Percentiles rank a stretch among this genome's conserved stretches.
phyloP scores from a whole-genome alignment of 2,113 vertebrate species.

The Heterocephalus glaber region DNA sequence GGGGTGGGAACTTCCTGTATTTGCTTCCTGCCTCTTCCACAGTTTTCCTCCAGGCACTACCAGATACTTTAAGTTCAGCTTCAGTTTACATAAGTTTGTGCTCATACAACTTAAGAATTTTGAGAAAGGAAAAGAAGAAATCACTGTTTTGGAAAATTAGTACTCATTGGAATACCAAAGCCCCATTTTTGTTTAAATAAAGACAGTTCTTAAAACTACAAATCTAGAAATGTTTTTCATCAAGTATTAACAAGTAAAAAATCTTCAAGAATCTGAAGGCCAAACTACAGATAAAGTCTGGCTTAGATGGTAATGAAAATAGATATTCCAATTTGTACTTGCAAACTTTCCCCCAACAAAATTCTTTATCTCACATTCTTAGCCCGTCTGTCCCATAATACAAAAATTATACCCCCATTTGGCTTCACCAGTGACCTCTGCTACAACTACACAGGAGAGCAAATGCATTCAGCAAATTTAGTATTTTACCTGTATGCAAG shows the following conservation, averaged over 20 bases:
- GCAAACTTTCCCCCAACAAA: neutral
- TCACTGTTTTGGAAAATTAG: neutral
- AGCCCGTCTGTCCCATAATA: neutral
- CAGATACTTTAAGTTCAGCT: neutral
- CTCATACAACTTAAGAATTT: neutral
- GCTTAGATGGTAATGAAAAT: neutral
- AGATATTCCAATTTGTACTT: neutral
- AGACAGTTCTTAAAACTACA: neutral
- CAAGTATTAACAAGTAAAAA: neutral
- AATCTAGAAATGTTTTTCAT: neutral
- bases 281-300: neutral
- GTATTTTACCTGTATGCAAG: slow-evolving; percentile 93
- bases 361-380: neutral
- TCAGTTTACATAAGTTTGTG: neutral
- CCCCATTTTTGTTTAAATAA: neutral
- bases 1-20: neutral
- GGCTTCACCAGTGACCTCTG: neutral
- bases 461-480: neutral
- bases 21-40: neutral
- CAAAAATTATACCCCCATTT: neutral
- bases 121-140: neutral
- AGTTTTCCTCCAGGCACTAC: neutral
- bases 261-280: neutral
- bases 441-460: neutral
- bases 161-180: neutral